Base-by-base conservation (phyloP, 1,140 invertebrate species). In the Drosophila athabasca region DNA sequence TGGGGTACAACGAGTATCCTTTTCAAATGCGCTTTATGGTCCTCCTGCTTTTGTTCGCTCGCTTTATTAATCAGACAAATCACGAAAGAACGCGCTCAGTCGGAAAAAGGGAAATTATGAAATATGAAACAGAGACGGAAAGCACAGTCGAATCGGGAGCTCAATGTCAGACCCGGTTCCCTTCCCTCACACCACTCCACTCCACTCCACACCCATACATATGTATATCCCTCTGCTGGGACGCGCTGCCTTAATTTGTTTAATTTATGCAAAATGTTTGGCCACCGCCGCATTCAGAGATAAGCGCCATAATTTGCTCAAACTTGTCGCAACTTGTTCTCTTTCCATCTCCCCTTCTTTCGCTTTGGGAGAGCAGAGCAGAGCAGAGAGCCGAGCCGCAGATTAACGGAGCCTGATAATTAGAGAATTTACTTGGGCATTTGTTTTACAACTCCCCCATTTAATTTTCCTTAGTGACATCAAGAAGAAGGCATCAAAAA, bases 241-340 rank as follows among this genome's bases (percentile, higher is more conserved):
- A 55, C 24, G 51, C 19, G 51, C 19, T 51, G 66, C 64, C 50
- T 62, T 83, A 83, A 84, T 84, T 83, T 74, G 66, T 80, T 83
- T 79, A 84, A 83, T 84, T 83, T 83, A 83, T 79, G 80, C 81
- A 83, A 85, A 83, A 84, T 84, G 71, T 74, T 82, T 53, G 76
- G 53, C 53, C 17, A 1, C 17, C 17, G 17, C 17, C 54, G 70
- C 64, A 53, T 24, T 61, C 66, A 51, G 9, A 70, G 79, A 83
- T 79, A 82, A 82, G 62, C 64, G 70, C 41, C 70, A 70, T 75
- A 81, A 79, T 79, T 84, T 83, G 70, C 60, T 79, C 54, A 76
- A 84, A 84, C 43, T 68, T 84, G 76, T 72, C 66, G 62, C 62
- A 84, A 79, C 45, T 69, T 26, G 62, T 78, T 62, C 35, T 26